Conservation (phyloP, 2,113 vertebrate genomes). For the Puma concolor region DNA sequence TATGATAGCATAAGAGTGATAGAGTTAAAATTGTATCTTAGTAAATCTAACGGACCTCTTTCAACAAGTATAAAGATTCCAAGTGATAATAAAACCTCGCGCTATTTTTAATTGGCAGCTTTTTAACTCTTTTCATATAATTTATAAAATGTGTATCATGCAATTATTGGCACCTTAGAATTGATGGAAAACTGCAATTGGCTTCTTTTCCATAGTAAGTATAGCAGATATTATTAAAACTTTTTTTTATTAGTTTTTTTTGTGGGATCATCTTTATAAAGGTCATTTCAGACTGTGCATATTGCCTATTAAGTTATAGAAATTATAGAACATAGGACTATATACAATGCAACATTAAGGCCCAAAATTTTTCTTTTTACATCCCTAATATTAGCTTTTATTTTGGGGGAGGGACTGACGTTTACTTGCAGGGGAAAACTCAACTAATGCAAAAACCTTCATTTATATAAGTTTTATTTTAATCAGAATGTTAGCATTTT, state of each 20-base stretch:
- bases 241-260: background rate
- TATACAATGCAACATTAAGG: background rate
- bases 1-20: background rate
- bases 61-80: background rate
- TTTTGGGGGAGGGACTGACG: background rate
- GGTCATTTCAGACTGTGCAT: background rate
- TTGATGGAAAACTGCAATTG: background rate
- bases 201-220: background rate
- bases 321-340: background rate
- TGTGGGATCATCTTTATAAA: background rate
- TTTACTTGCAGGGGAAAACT: background rate
- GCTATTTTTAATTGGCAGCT: conserved; percentile 24
- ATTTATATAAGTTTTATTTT: conserved; percentile 10
- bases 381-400: background rate
- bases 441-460: background rate
- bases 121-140: background rate
- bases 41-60: background rate
- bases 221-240: background rate
- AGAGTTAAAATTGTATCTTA: background rate
- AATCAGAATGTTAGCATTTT: background rate
- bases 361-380: background rate
- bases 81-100: background rate
- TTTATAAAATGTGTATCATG: background rate
- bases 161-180: background rate
- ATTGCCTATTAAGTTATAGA: background rate